Conservation (phyloP, 2,113 vertebrate species). For the Balaeniceps rex region DNA sequence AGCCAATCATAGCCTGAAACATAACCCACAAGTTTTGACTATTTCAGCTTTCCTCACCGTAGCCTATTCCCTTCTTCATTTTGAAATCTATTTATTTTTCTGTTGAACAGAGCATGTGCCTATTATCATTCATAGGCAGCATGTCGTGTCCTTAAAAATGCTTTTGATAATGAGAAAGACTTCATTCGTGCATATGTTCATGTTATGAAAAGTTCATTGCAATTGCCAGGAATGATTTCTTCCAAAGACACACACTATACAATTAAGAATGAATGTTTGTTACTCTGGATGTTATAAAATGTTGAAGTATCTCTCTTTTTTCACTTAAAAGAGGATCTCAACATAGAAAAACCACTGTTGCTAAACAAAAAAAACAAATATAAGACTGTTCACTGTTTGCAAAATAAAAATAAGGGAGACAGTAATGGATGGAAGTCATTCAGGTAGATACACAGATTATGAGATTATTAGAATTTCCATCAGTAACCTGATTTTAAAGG, state of each 20-base stretch:
- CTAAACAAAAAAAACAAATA: not conserved
- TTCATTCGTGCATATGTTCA: not conserved
- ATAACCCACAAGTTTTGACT: not conserved
- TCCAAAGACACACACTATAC: not conserved
- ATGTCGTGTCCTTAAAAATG: not conserved
- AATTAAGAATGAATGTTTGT: not conserved
- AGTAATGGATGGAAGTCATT: not conserved
- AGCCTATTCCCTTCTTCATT: not conserved
- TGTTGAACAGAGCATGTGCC: not conserved
- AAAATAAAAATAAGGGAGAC: not conserved
- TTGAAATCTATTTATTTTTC: not conserved
- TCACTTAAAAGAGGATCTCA: not conserved
- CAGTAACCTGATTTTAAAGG: not conserved
- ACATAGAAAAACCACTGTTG: not conserved
- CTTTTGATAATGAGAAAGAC: not conserved
- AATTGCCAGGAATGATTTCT: not conserved
- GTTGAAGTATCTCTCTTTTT: not conserved
- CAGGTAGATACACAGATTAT: not conserved
- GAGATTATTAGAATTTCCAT: not conserved
- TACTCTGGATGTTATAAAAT: not conserved
- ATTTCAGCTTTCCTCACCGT: not conserved
- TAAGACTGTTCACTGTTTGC: not conserved
- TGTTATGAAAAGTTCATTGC: not conserved
- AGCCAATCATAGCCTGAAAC: not conserved
- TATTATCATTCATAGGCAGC: not conserved